Evolutionary conservation across 2,888 invertebrate species (phyloP).

Genomic region (Aquatica leii): DNA sequence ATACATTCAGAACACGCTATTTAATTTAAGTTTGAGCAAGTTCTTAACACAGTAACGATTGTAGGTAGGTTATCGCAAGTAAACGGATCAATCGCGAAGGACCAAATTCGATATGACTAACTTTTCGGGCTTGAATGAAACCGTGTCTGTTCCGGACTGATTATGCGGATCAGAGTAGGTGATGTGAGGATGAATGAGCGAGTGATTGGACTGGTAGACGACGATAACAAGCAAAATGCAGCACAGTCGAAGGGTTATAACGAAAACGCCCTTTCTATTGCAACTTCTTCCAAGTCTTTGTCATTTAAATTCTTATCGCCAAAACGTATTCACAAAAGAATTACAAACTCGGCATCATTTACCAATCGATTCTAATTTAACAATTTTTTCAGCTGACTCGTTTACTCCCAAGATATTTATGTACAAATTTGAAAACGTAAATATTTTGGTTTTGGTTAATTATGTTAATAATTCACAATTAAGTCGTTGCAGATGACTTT

Average conservation of each 20-base stretch:
- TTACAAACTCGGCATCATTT: slow-evolving; percentile 22
- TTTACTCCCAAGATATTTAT: no score
- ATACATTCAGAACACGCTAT: neutral
- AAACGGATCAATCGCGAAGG: slow-evolving; percentile 10
- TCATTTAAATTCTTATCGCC: slow-evolving; percentile 35
- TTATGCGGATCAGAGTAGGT: slow-evolving; percentile 48
- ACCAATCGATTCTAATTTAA: no score
- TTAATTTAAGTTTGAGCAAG: neutral
- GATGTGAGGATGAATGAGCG: slow-evolving; percentile 42
- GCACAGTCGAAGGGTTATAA: slow-evolving; percentile 38
- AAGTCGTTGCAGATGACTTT: no score
- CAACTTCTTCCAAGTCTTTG: slow-evolving; percentile 31
- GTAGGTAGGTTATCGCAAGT: slow-evolving; percentile 6
- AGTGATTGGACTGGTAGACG: slow-evolving; percentile 48
- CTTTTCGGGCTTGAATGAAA: slow-evolving; percentile 32
- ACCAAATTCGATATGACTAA: slow-evolving; percentile 21
- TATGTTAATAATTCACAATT: no score
- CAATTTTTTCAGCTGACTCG: no score
- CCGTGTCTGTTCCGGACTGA: slow-evolving; percentile 45
- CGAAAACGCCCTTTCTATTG: slow-evolving; percentile 35
- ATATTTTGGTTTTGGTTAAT: no score
- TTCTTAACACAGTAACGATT: neutral
- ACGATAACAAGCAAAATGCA: slow-evolving; percentile 47
- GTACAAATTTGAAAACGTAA: no score
- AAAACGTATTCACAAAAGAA: slow-evolving; percentile 31